A percentile compares a stretch with the other conserved stretches of the same genome.
Conservation (phyloP, 2,888 invertebrate genomes). For the Metellina segmentata region DNA sequence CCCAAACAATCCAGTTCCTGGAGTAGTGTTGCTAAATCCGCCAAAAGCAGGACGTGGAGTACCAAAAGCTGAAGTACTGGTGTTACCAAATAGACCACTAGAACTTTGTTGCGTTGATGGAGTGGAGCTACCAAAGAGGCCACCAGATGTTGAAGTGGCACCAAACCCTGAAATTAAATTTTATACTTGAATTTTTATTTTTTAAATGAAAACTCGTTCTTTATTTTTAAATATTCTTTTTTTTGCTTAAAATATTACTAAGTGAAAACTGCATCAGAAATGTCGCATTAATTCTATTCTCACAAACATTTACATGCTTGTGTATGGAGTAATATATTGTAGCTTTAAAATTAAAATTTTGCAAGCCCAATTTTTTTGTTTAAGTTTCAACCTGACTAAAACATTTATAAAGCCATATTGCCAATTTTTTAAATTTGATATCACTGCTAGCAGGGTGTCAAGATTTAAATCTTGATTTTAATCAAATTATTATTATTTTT, state of each 20-base stretch:
- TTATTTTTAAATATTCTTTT: neutral
- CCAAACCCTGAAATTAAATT: constrained; percentile 69
- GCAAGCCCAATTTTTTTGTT: too few relatives aligned
- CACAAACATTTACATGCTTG: too few relatives aligned
- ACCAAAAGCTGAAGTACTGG: constrained; percentile 75
- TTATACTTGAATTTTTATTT: neutral
- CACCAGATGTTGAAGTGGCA: constrained; percentile 59
- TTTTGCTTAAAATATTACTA: neutral
- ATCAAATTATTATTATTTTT: too few relatives aligned
- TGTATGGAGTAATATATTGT: too few relatives aligned
- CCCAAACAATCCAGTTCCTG: constrained; percentile 81
- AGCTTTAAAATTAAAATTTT: too few relatives aligned
- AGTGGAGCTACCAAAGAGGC: constrained; percentile 76
- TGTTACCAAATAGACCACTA: constrained; percentile 78
- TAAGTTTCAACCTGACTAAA: too few relatives aligned
- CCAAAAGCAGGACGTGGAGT: constrained; percentile 77
- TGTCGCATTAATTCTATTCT: too few relatives aligned
- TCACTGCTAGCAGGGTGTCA: too few relatives aligned
- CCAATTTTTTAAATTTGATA: too few relatives aligned
- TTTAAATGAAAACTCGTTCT: neutral
- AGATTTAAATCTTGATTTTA: too few relatives aligned
- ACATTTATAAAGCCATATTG: too few relatives aligned
- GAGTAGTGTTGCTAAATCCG: constrained; percentile 72
- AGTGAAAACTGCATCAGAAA: neutral
- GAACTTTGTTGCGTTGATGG: constrained; percentile 69